Conservation (phyloP, 1,140 invertebrate species). For the Eciton burchellii region DNA sequence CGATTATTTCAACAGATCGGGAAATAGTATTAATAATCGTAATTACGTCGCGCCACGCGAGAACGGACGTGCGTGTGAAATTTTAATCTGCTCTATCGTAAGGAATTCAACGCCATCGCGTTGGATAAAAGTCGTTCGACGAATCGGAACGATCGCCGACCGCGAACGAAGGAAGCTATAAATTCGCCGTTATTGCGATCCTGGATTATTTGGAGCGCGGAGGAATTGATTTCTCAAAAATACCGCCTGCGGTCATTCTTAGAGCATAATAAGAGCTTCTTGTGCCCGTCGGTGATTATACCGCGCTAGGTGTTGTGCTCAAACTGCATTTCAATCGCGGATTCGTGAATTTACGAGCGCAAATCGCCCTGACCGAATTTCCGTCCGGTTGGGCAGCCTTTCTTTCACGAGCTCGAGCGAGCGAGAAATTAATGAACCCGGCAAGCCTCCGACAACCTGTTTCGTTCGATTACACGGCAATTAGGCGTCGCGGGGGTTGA, state of each 20-base stretch:
- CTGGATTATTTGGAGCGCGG: slow-evolving; percentile 29
- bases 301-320: neutral
- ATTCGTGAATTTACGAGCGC: neutral
- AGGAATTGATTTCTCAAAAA: slow-evolving; percentile 39
- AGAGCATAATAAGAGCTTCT: neutral
- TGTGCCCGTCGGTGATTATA: neutral
- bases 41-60: neutral
- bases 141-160: slow-evolving; percentile 31
- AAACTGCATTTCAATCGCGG: neutral
- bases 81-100: neutral
- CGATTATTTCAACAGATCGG: neutral
- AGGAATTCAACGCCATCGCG: slow-evolving; percentile 17
- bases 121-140: slow-evolving; percentile 33
- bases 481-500: slow-evolving; percentile 18
- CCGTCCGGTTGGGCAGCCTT: neutral
- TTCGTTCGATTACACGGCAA: neutral
- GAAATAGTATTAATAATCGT: neutral
- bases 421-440: slow-evolving; percentile 38
- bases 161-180: neutral
- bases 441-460: neutral
- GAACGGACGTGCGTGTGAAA: neutral
- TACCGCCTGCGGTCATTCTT: neutral
- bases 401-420: neutral
- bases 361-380: neutral
- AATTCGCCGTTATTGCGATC: slow-evolving; percentile 39